These are phyloP conservation scores for Clinocottus analis DNA, from an alignment of 2,113 vertebrate genomes.

Conservation along the genomic window DNA sequence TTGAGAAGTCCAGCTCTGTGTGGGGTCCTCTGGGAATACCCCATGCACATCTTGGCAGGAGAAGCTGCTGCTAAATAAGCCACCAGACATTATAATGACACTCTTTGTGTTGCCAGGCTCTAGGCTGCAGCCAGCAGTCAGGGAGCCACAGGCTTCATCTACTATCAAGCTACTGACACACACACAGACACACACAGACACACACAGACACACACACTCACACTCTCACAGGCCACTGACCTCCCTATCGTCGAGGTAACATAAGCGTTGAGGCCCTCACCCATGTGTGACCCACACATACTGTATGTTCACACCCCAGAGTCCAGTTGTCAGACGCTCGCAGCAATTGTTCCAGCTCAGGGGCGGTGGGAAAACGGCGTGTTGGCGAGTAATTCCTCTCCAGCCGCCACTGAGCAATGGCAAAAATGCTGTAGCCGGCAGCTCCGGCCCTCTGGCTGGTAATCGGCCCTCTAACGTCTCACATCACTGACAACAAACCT, in stretches of 20 bases:
- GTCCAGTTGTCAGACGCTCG: constrained; percentile 62
- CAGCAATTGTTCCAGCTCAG: constrained; percentile 65
- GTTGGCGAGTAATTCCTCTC: constrained; percentile 58
- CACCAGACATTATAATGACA: constrained; percentile 6
- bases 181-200: background rate
- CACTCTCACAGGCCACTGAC: background rate
- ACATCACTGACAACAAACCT: constrained; percentile 40
- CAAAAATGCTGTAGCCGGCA: constrained; percentile 66
- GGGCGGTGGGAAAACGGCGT: constrained; percentile 55
- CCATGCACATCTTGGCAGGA: constrained; percentile 24
- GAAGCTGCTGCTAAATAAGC: constrained; percentile 14
- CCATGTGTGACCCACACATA: background rate
- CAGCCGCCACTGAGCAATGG: constrained; percentile 58
- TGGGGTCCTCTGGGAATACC: constrained; percentile 9
- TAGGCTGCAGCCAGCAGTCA: background rate
- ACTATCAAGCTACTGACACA: no score
- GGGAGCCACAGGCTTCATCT: background rate
- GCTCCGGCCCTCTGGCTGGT: constrained; percentile 41
- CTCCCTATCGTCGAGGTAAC: background rate
- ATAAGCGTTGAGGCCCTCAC: background rate
- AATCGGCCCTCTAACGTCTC: constrained; percentile 47
- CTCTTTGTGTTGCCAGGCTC: constrained; percentile 33
- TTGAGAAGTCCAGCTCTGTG: background rate
- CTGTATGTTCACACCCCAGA: constrained; percentile 14
- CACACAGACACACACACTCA: background rate